Conservation (phyloP, 2,113 vertebrate species). For the Xenopus borealis region DNA sequence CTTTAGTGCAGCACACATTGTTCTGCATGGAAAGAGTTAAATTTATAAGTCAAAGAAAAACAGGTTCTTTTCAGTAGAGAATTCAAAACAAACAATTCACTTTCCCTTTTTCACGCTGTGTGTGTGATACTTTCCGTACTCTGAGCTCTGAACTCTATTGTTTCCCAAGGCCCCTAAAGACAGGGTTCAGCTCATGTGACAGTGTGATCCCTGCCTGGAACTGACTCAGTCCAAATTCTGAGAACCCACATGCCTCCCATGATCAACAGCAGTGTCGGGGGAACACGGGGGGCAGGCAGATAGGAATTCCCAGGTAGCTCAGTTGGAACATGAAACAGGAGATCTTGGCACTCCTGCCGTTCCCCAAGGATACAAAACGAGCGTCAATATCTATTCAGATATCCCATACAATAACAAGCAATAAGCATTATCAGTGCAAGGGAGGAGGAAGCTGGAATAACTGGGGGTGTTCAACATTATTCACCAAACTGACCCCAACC, state of each 20-base stretch:
- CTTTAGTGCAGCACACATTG: no score
- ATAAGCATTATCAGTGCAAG: neutral
- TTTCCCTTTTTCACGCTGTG: conserved; percentile 12
- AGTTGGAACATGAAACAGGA: neutral
- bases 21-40: conserved; percentile 16
- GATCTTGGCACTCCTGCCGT: neutral
- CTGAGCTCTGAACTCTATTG: conserved; percentile 43
- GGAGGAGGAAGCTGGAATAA: neutral
- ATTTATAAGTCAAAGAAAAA: conserved; percentile 1
- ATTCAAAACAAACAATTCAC: conserved; percentile 13
- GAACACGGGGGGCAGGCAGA: neutral
- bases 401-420: neutral
- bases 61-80: neutral
- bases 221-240: neutral
- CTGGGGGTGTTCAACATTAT: neutral
- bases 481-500: neutral
- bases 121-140: conserved; percentile 14
- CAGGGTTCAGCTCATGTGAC: neutral
- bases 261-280: neutral
- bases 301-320: neutral
- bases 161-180: conserved; percentile 24
- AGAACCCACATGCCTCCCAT: no score
- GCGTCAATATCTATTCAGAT: neutral
- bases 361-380: neutral
- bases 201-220: conserved; percentile 14